Evolutionary conservation across 1,140 invertebrate species (phyloP).

Genomic region (Papilio dardanus): DNA sequence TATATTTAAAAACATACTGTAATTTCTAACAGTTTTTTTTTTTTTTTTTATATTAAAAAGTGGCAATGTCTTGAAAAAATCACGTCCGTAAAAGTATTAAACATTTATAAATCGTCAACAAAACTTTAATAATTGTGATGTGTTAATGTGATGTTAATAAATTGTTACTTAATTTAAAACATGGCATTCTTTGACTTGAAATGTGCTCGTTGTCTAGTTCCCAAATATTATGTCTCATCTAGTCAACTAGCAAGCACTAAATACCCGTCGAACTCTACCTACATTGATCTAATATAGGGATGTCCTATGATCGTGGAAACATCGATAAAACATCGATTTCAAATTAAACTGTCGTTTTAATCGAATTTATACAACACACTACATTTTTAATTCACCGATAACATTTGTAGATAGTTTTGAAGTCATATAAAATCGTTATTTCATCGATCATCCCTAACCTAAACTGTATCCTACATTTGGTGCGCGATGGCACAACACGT

Average conservation of each 20-base stretch:
- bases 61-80: no score
- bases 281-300: slow-evolving; percentile 17
- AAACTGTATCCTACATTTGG: slow-evolving; percentile 55
- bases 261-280: neutral
- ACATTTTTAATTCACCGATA: neutral
- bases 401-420: no score
- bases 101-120: neutral
- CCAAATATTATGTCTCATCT: neutral
- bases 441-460: slow-evolving; percentile 40
- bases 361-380: neutral
- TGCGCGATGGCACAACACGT: slow-evolving; percentile 58
- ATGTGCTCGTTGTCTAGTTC: neutral
- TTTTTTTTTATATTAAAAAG: no score
- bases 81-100: no score
- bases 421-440: no score
- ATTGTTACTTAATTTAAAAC: neutral
- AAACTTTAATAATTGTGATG: neutral
- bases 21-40: no score
- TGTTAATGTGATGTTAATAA: neutral
- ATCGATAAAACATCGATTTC: slow-evolving; percentile 4
- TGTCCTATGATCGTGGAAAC: neutral
- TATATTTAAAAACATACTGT: no score
- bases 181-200: neutral
- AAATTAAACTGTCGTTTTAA: neutral
- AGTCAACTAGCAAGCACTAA: slow-evolving; percentile 8